Evolutionary conservation across 2,113 vertebrate genomes (phyloP).

Genomic region (Gopherus flavomarginatus): DNA sequence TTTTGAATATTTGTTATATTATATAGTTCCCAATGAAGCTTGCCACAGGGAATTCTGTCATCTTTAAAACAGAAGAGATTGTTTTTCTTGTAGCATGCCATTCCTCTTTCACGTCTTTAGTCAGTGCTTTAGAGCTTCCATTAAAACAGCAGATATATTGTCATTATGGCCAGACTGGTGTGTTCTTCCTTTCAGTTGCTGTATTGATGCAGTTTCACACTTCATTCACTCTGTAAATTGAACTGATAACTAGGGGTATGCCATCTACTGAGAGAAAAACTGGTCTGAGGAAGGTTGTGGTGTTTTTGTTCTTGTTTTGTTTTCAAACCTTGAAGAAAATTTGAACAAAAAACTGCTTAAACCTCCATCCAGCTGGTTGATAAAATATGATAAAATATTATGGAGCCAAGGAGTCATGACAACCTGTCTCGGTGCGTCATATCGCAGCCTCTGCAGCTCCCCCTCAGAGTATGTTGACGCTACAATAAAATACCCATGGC

Average conservation of each 20-base stretch:
- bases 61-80: not conserved
- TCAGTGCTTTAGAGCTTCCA: not conserved
- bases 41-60: not conserved
- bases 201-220: not conserved
- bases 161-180: not conserved
- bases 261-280: not conserved
- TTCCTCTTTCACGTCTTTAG: not conserved
- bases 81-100: not conserved
- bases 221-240: not conserved
- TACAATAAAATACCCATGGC: not conserved
- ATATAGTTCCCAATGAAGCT: not conserved
- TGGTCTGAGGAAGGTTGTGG: not conserved
- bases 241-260: not conserved
- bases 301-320: not conserved
- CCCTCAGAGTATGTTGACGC: not conserved
- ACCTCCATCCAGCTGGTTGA: not conserved
- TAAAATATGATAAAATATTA: not conserved
- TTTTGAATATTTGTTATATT: not conserved
- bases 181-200: not conserved
- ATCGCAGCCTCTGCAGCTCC: not conserved
- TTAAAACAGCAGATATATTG: not conserved
- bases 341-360: not conserved
- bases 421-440: not conserved
- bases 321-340: not conserved
- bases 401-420: not conserved